These are phyloP conservation scores for Ancistrus triradiatus DNA, from an alignment of 2,113 vertebrate species.

Conservation along the genomic window DNA sequence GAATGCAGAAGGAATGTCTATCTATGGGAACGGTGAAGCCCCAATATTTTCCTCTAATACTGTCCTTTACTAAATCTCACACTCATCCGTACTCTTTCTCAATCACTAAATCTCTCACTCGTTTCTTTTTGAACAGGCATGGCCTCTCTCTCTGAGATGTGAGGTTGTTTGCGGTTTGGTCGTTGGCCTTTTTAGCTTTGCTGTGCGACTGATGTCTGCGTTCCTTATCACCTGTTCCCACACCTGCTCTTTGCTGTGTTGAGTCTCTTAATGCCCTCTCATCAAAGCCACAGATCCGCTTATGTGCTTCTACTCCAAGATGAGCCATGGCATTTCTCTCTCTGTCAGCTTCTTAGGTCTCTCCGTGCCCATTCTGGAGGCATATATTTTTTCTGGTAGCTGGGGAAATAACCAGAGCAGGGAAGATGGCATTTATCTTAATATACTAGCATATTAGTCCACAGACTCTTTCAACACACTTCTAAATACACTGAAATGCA, in stretches of 20 bases:
- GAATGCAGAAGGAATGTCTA: too few relatives aligned
- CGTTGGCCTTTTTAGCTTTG: constrained; percentile 21
- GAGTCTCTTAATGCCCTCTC: constrained; percentile 56
- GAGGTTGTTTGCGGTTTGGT: constrained; percentile 30
- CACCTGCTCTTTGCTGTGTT: constrained; percentile 65
- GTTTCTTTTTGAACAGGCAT: too few relatives aligned
- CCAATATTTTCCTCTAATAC: too few relatives aligned
- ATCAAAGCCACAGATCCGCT: constrained; percentile 65
- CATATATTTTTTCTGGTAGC: constrained; percentile 14
- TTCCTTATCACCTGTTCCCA: constrained; percentile 50
- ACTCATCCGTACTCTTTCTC: too few relatives aligned
- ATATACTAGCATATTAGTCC: neutral
- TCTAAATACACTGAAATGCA: neutral
- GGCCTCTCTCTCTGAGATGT: neutral
- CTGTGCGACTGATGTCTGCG: constrained; percentile 32
- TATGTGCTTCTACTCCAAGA: constrained; percentile 47
- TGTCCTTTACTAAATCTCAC: too few relatives aligned
- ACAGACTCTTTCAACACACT: neutral
- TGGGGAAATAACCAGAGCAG: constrained; percentile 25
- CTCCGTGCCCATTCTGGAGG: constrained; percentile 43
- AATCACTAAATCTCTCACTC: too few relatives aligned
- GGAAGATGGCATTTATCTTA: too few relatives aligned
- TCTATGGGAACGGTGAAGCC: too few relatives aligned
- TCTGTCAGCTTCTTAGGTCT: constrained; percentile 46
- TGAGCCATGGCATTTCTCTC: constrained; percentile 12